These are phyloP conservation scores for Thunnus maccoyii DNA, from an alignment of 2,113 vertebrate genomes.

Conservation along the genomic window DNA sequence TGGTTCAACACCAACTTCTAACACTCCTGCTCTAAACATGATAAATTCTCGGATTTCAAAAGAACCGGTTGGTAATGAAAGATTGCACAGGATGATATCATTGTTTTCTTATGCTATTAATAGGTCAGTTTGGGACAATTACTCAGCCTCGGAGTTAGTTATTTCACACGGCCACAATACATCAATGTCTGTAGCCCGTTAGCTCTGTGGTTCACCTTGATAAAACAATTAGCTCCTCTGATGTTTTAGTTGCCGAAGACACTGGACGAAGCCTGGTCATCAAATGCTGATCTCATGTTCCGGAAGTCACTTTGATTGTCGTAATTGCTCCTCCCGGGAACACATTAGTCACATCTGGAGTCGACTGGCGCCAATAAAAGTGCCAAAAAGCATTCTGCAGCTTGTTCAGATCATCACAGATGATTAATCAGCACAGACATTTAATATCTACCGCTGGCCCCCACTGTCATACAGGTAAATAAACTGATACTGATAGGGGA, in stretches of 20 bases:
- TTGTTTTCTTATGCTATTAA: constrained; percentile 66
- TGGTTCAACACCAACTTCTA: constrained; percentile 53
- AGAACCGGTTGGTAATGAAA: constrained; percentile 36
- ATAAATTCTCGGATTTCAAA: constrained; percentile 34
- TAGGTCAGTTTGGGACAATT: constrained; percentile 44
- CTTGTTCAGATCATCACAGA: constrained; percentile 57
- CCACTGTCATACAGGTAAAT: constrained; percentile 60
- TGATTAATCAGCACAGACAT: constrained; percentile 64
- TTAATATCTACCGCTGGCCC: constrained; percentile 66
- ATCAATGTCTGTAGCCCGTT: constrained; percentile 45
- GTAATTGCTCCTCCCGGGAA: constrained; percentile 77
- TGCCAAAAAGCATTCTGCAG: constrained; percentile 57
- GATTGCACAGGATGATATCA: constrained; percentile 56
- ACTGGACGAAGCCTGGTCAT: constrained; percentile 54
- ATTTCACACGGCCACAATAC: constrained; percentile 38
- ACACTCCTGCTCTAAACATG: constrained; percentile 24
- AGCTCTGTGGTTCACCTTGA: constrained; percentile 57
- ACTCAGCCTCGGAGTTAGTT: constrained; percentile 26
- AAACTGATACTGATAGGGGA: constrained; percentile 58
- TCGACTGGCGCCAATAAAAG: constrained; percentile 71
- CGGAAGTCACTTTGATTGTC: constrained; percentile 74
- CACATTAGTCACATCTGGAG: constrained; percentile 74
- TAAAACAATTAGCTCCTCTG: constrained; percentile 70
- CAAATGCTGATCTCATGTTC: constrained; percentile 66
- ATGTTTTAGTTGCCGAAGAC: constrained; percentile 31